Evolutionary conservation across 2,113 vertebrate species (phyloP).

Genomic region (Bufo gargarizans): DNA sequence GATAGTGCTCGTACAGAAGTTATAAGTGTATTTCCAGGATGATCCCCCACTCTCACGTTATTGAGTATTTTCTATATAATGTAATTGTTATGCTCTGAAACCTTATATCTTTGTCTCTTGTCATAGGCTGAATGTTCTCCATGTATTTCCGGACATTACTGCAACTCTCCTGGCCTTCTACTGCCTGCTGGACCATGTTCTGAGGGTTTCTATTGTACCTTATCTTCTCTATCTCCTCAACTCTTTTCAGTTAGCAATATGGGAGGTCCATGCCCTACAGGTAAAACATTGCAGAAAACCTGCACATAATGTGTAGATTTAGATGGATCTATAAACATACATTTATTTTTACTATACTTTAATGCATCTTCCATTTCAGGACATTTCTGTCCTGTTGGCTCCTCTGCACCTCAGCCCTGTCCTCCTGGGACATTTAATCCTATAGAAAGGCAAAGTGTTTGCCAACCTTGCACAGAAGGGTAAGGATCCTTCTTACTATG

Average conservation of each 20-base stretch:
- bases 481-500: constrained; percentile 66
- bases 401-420: constrained; percentile 76
- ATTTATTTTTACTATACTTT: background rate
- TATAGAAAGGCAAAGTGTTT: constrained; percentile 71
- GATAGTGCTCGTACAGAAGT: background rate
- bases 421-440: constrained; percentile 80
- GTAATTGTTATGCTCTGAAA: background rate
- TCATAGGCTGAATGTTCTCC: constrained; percentile 73
- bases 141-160: constrained; percentile 81
- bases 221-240: constrained; percentile 72
- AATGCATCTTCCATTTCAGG: constrained; percentile 68
- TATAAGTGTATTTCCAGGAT: background rate
- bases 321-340: too few relatives aligned
- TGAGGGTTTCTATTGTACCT: constrained; percentile 83
- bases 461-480: constrained; percentile 83
- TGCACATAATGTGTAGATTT: too few relatives aligned
- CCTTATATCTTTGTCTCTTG: background rate
- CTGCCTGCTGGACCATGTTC: constrained; percentile 79
- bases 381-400: constrained; percentile 83
- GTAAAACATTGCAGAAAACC: constrained; percentile 62
- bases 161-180: constrained; percentile 72
- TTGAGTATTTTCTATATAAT: background rate
- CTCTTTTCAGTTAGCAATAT: constrained; percentile 65
- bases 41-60: background rate
- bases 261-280: constrained; percentile 80